Evolutionary conservation across 2,113 vertebrate genomes (phyloP), one percentile per base, ranked within the genome.

Genomic region (Oenanthe melanoleuca): DNA sequence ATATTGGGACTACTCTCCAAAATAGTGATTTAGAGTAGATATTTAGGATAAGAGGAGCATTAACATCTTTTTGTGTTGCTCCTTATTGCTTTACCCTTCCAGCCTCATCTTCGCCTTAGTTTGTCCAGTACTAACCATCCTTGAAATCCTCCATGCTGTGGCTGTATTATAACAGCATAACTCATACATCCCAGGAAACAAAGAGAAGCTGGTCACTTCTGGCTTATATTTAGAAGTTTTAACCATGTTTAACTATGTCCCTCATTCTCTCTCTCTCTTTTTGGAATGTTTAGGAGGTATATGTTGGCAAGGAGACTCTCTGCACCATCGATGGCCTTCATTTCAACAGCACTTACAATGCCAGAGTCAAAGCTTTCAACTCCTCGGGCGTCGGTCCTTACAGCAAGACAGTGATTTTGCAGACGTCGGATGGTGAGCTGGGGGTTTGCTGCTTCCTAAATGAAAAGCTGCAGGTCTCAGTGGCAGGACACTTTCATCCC

Each of bases 241-340:
- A 50, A 31, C 8, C 25, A 2, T 33, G 26, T 55, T 92, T 86
- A 94, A 64, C 24, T 55, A 8, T n/a, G 21, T 49, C 20, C 24
- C 37, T 80, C 28, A 59, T 59, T 75, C 17, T 87, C 23, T 66
- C 20, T 55, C 38, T 26, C 5, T 13, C 13, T n/a, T 25, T 59
- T 59, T 6, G 1, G 14, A 22, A 79, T 80, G 56, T 94, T 44
- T 94, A 99, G 99, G 99, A 99, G 93, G 99, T 99, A 3, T 99
- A 99, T 13, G 99, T 99, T 38, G 99, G 99, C 86, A 99, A 99
- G 97, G 99, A 99, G 97, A 99, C 99, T 1, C 97, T 99, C 88
- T 99, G 99, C 84, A 99, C 99, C 23, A 99, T 99, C 5, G 99
- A 99, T 1, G 99, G 99, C 34, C 99, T 99, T 89, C 99, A 99